Conservation (phyloP, 92 coral and sea anemone species). For the Porites evermanni region DNA sequence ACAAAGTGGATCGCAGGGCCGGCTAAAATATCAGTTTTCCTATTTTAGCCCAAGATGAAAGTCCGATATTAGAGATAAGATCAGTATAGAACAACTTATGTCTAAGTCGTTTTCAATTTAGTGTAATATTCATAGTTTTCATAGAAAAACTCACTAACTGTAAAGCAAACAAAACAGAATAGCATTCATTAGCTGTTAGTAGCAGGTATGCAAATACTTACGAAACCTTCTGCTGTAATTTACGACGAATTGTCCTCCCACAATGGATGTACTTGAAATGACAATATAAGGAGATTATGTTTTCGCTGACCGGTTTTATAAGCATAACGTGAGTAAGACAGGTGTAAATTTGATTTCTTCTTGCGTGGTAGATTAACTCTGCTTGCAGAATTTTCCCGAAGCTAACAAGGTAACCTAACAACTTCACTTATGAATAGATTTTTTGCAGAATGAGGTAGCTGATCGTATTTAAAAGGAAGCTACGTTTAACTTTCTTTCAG, state of each 20-base stretch:
- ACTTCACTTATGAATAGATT: not conserved
- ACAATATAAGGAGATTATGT: not conserved
- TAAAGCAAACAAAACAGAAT: constrained; percentile 25
- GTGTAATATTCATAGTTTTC: constrained; percentile 2
- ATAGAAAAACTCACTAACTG: constrained; percentile 15
- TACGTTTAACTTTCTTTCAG: not conserved
- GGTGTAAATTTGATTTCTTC: not conserved
- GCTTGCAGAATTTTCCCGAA: constrained; percentile 9
- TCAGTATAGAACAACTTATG: not conserved
- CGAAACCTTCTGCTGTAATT: not conserved
- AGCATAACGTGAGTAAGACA: not conserved
- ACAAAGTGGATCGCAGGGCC: too few species aligned
- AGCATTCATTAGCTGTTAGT: constrained; percentile 23
- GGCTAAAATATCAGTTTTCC: too few species aligned
- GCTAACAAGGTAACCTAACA: not conserved
- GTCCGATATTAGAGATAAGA: not conserved
- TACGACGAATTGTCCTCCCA: not conserved
- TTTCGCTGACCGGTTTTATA: not conserved
- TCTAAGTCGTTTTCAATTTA: constrained; percentile 6
- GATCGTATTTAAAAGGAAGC: not conserved
- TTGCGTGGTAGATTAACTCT: not conserved
- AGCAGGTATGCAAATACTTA: constrained; percentile 15
- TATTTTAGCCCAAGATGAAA: too few species aligned
- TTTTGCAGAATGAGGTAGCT: not conserved
- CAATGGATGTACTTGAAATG: not conserved